phyloP scores from a whole-genome alignment of 2,113 vertebrate species.

The Pangasianodon gigas region DNA sequence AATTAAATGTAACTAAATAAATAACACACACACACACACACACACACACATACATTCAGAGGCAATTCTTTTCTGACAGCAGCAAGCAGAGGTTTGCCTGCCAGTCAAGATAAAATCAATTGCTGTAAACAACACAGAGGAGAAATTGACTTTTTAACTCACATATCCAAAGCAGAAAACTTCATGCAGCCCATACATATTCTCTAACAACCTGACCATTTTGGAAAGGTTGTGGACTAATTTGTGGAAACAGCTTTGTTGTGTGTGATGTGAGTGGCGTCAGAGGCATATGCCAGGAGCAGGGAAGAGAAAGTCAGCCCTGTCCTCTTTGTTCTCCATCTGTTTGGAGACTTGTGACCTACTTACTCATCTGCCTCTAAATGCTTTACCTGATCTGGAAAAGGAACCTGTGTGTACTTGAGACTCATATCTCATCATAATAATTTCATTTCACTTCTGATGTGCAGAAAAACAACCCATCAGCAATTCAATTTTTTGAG shows the following conservation, averaged over 20 bases:
- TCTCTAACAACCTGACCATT: background rate
- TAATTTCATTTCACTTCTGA: background rate
- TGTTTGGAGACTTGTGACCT: slow-evolving; percentile 7
- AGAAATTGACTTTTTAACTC: slow-evolving; percentile 57
- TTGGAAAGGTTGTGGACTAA: slow-evolving; percentile 1
- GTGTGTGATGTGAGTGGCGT: slow-evolving; percentile 17
- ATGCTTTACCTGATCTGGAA: slow-evolving; percentile 17
- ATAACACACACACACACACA: slow-evolving; percentile 3
- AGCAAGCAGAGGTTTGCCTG: slow-evolving; percentile 66
- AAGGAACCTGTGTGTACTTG: background rate
- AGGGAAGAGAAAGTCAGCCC: slow-evolving; percentile 33
- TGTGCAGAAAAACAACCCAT: background rate
- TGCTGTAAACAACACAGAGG: slow-evolving; percentile 64
- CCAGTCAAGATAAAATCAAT: slow-evolving; percentile 73
- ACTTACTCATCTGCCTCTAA: slow-evolving; percentile 34
- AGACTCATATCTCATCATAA: slow-evolving; percentile 3
- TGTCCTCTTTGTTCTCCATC: slow-evolving; percentile 32
- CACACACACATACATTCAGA: slow-evolving; percentile 16
- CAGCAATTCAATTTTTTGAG: background rate
- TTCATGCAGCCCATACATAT: slow-evolving; percentile 1
- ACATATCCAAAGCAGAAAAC: slow-evolving; percentile 30
- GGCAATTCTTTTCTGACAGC: slow-evolving; percentile 65
- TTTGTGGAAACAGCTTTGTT: slow-evolving; percentile 19
- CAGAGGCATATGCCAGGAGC: slow-evolving; percentile 24
- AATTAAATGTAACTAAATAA: background rate